phyloP scores from a whole-genome alignment of 2,888 invertebrate species.

The Neocrepidodera transversa region DNA sequence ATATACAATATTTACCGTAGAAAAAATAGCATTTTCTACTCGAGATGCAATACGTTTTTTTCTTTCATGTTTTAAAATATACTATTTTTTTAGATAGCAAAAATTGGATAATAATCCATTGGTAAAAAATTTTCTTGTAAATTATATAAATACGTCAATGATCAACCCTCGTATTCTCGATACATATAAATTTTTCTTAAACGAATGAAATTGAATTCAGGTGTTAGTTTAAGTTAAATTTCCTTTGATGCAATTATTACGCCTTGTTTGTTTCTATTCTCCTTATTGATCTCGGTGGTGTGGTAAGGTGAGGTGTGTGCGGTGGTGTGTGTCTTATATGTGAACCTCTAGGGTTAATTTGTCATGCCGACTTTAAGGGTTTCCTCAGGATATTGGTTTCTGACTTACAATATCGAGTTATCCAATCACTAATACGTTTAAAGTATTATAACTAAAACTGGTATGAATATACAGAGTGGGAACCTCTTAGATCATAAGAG shows the following conservation, averaged over 20 bases:
- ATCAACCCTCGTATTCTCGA: too few relatives aligned
- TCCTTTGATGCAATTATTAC: background rate
- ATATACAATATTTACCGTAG: too few relatives aligned
- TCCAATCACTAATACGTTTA: background rate
- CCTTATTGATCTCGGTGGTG: conserved; percentile 20
- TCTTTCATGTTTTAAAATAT: too few relatives aligned
- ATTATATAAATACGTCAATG: too few relatives aligned
- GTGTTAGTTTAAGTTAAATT: background rate
- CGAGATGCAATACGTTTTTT: too few relatives aligned
- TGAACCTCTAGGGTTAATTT: conserved; percentile 22
- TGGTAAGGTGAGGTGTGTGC: background rate
- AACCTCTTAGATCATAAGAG: too few relatives aligned
- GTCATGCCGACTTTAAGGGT: conserved; percentile 18
- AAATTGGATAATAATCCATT: too few relatives aligned
- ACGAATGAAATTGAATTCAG: background rate
- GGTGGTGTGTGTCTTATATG: conserved; percentile 11
- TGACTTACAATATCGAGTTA: conserved; percentile 5
- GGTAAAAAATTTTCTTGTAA: too few relatives aligned
- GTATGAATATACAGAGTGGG: too few relatives aligned
- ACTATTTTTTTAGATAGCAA: too few relatives aligned
- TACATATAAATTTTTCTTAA: too few relatives aligned
- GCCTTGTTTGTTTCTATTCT: background rate
- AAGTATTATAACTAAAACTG: background rate
- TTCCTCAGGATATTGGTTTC: conserved; percentile 38
- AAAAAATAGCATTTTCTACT: too few relatives aligned